These are phyloP conservation scores for Tapirus indicus DNA, from an alignment of 2,797 vertebrate genomes.

Conservation along the genomic window DNA sequence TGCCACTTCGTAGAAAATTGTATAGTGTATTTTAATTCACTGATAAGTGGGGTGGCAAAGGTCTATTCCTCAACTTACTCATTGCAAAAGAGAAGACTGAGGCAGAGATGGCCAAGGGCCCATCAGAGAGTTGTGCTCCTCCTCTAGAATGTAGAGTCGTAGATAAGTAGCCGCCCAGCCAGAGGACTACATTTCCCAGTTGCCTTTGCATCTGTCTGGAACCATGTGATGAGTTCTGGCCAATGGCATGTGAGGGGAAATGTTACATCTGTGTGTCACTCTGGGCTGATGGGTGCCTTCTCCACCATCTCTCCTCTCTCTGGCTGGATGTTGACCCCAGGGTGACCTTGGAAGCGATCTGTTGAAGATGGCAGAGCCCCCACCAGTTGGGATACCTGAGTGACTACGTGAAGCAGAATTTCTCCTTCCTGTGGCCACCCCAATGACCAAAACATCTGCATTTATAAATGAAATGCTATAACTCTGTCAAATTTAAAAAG, in stretches of 20 bases:
- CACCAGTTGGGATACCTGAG: background rate
- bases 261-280: rapidly evolving
- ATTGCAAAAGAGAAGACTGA: background rate
- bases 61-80: background rate
- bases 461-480: background rate
- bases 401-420: background rate
- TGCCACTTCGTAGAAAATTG: background rate
- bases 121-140: background rate
- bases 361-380: background rate
- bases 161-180: background rate
- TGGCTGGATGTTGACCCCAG: background rate
- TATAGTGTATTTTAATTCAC: background rate
- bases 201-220: background rate
- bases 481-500: background rate
- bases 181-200: background rate
- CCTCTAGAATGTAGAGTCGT: background rate
- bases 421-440: background rate
- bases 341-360: background rate
- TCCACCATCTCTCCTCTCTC: background rate
- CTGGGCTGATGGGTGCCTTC: background rate
- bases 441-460: background rate
- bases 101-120: background rate
- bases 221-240: background rate
- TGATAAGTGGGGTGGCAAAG: background rate
- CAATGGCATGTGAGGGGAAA: background rate